Percentiles rank a stretch among this genome's conserved stretches.
phyloP scores from a whole-genome alignment of 1,140 invertebrate species.

The Drosophila nannoptera region DNA sequence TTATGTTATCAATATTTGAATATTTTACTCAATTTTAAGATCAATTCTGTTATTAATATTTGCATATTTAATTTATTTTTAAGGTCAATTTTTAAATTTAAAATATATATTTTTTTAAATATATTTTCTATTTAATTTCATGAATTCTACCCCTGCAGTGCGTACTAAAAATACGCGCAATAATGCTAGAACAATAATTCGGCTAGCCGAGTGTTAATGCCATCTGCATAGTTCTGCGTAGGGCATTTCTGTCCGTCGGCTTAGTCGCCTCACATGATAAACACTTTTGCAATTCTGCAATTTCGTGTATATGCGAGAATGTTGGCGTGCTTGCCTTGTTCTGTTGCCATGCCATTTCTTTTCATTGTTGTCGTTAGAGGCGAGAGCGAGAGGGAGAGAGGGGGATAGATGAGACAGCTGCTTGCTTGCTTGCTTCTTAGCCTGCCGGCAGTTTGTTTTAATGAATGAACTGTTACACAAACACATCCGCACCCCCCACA shows the following conservation, averaged over 20 bases:
- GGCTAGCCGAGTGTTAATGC: not conserved
- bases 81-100: no score
- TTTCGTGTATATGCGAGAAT: constrained; percentile 18
- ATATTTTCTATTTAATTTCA: no score
- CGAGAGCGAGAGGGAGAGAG: constrained; percentile 30
- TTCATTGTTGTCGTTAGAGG: constrained; percentile 70
- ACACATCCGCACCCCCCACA: constrained; percentile 16
- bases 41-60: not conserved
- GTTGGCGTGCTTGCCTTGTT: constrained; percentile 19
- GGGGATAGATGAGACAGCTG: constrained; percentile 18
- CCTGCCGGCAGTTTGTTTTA: constrained; percentile 70
- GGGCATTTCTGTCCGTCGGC: constrained; percentile 28
- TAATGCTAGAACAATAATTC: no score
- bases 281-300: constrained; percentile 51
- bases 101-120: no score
- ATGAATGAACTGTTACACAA: constrained; percentile 66
- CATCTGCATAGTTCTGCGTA: constrained; percentile 2
- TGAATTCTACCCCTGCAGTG: no score
- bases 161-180: no score
- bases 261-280: constrained; percentile 17
- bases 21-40: not conserved
- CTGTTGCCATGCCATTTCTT: constrained; percentile 63
- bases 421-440: constrained; percentile 41
- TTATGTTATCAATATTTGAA: not conserved
- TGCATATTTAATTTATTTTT: not conserved